Evolutionary conservation across 2,797 vertebrate genomes (phyloP), one percentile per base, ranked within the genome.

Genomic region (Adrianichthys oophorus): DNA sequence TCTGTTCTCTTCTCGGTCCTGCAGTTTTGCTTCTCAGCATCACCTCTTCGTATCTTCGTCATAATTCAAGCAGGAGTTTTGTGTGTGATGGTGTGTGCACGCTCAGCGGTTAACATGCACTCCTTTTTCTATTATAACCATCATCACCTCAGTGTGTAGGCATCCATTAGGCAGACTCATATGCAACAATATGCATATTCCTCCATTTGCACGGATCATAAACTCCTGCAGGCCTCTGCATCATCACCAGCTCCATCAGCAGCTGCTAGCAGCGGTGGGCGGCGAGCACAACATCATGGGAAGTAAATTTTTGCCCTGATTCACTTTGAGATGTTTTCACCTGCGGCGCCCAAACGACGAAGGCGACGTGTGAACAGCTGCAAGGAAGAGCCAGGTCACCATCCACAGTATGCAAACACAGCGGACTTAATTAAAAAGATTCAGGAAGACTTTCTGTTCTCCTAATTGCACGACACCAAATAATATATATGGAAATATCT

Each of bases 131-230:
- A 70, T 81, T 78, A 80, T 84, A 67, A 74, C 78, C 70, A 80
- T 81, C 75, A 72, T 78, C 81, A 60, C 84, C 84, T 85, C 83
- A 72, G 82, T 73, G 70, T 89, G 89, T 72, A 82, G 83, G 80
- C 85, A 77, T 88, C 83, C 89, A 89, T 89, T 90, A 90, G 85
- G 67, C 67, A 79, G 78, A 86, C 78, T 86, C 85, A 87, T 90
- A 86, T 89, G 77, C 80, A 83, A 83, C 81, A 86, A 87, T 86
- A 90, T 91, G 89, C 77, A 83, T 86, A 86, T 89, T 87, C 73
- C 70, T 85, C 88, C 84, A 89, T 91, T 91, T 91, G 87, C 88
- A 91, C 75, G 89, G 87, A 82, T 90, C 91, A 91, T 92, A 89
- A 91, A 92, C 78, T 90, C 80, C 85, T 85, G 77, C 82, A 82